Conservation (phyloP, 92 coral and sea anemone species). For the Epizoanthus rinbou region DNA sequence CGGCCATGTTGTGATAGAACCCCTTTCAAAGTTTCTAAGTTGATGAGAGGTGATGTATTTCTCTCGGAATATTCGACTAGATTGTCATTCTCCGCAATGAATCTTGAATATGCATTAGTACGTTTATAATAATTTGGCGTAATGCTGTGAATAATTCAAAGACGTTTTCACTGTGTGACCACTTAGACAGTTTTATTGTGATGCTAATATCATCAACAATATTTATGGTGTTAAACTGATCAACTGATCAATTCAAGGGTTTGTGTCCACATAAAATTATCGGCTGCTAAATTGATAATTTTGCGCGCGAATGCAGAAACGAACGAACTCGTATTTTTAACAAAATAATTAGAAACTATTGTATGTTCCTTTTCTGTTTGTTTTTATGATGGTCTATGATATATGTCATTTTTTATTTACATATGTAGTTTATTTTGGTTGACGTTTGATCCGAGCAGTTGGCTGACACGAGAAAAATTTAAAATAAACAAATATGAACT, state of each 20-base stretch:
- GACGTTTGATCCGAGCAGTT: no score
- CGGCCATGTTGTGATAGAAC: no score
- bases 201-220: conserved; percentile 3
- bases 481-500: no score
- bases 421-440: no score
- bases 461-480: no score
- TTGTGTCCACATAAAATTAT: neutral
- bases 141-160: neutral
- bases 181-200: neutral
- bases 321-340: neutral
- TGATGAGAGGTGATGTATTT: no score
- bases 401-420: no score
- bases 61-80: no score
- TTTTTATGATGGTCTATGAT: no score
- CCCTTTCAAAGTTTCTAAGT: no score
- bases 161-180: neutral
- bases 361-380: no score
- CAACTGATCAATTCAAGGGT: neutral
- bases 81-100: neutral
- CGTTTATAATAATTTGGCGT: neutral
- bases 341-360: no score
- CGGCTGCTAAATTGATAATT: neutral
- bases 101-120: neutral
- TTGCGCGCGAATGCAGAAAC: neutral
- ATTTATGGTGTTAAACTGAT: neutral